These are phyloP conservation scores for Pseudolycoriella hygida DNA, from an alignment of 2,888 invertebrate genomes.

Conservation along the genomic window DNA sequence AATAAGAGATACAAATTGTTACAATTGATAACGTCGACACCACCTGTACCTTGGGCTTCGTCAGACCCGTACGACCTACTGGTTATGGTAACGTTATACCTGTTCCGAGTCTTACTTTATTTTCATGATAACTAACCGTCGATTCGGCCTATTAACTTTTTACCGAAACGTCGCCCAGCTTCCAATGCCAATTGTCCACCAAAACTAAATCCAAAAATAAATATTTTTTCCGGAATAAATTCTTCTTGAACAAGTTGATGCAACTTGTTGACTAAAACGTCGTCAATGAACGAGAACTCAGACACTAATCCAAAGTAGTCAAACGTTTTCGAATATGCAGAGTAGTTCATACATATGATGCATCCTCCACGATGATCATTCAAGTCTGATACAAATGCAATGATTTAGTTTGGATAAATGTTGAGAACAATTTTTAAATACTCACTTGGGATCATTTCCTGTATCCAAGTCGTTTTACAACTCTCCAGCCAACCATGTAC, in stretches of 20 bases:
- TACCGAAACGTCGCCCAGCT: conserved; percentile 18
- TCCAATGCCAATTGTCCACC: conserved; percentile 24
- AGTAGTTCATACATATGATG: conserved; percentile 24
- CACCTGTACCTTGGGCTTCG: too few relatives aligned
- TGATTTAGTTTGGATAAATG: background rate
- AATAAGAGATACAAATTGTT: background rate
- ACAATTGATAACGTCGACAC: too few relatives aligned
- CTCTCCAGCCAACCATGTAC: background rate
- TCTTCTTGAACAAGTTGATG: conserved; percentile 16
- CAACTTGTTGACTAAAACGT: conserved; percentile 17
- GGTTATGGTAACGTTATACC: background rate
- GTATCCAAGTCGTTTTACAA: background rate
- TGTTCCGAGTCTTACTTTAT: background rate
- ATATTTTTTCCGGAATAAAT: conserved; percentile 17
- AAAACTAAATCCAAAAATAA: conserved; percentile 26
- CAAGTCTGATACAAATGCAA: conserved; percentile 15
- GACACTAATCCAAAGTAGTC: conserved; percentile 19
- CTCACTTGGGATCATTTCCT: background rate
- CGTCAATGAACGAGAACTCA: conserved; percentile 18
- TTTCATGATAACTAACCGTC: conserved; percentile 18
- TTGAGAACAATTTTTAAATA: background rate
- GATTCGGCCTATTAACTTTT: conserved; percentile 18
- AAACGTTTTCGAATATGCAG: conserved; percentile 17
- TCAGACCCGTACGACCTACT: too few relatives aligned
- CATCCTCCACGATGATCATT: conserved; percentile 23